Evolutionary conservation across 1,140 invertebrate genomes (phyloP).

Genomic region (Aphaenogaster ashmeadi): DNA sequence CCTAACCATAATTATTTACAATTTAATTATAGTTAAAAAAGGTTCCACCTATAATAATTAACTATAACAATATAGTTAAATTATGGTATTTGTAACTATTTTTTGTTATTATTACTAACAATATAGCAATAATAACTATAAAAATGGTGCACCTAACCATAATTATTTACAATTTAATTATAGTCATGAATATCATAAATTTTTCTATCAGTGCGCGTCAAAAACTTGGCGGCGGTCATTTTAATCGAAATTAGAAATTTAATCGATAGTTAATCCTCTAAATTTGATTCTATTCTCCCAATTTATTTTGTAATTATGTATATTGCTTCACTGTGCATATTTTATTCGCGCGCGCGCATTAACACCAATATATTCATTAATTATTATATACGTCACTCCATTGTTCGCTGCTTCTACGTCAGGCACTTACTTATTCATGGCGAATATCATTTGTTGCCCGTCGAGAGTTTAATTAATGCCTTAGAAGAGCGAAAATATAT

Average conservation of each 20-base stretch:
- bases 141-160: no score
- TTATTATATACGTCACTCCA: constrained; percentile 12
- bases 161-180: no score
- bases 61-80: no score
- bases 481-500: background rate
- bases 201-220: no score
- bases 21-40: no score
- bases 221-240: background rate
- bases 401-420: background rate
- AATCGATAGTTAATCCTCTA: background rate
- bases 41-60: no score
- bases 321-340: no score
- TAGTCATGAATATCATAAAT: no score
- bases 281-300: background rate
- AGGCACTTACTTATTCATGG: background rate
- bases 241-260: background rate
- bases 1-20: no score
- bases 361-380: constrained; percentile 21
- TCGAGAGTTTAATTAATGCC: constrained; percentile 27
- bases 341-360: background rate
- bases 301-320: constrained; percentile 35
- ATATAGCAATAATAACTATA: no score
- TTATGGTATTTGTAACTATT: no score
- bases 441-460: constrained; percentile 5
- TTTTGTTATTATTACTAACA: no score